Evolutionary conservation across 2,888 invertebrate genomes (phyloP), one percentile per base, ranked within the genome.

Genomic region (Lysandra bellargus): DNA sequence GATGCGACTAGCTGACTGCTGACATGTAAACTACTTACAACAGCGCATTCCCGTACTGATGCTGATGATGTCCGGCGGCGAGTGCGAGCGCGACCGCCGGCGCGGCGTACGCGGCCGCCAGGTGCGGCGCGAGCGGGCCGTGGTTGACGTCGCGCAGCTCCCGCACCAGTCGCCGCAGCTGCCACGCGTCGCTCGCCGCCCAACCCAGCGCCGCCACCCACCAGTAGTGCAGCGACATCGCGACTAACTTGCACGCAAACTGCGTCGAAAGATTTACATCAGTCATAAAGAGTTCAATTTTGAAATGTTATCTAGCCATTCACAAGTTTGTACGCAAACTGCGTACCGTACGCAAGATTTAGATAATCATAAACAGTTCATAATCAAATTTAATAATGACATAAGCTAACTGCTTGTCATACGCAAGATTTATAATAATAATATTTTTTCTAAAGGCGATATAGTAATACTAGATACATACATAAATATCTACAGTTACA

Each of bases 121-220:
- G 98, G 89, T 98, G 99, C 88, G 99, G 98, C 88, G 98, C 98
- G 80, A 99, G 98, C 60, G 98, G 97, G 4, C 98, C 99, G 89
- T 98, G 98, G 95, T 99, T 99, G 77, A 99, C 98, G 91, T 99
- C 99, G 4, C 99, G 95, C 95, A 99, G 97, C 93, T 99, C 99
- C 2, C 98, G 98, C 84, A 99, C 93, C 96, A 99, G 98, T 75
- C 99, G 96, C 87, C 99, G 98, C 80, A 99, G 95, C 91, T 99
- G 99, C 84, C 99, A 96, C 53, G 98, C 98, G 91, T 98, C 98
- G 79, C 98, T 97, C 83, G 99, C 96, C 85, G 97, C 96, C 99
- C 99, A 99, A 33, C 97, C 97, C 86, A 99, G 98, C 17, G 98
- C 97, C 49, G 97, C 96, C 87, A 99, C 93, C 98, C 98, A 99